Evolutionary conservation across 2,888 invertebrate genomes (phyloP).

Genomic region (Neocrepidodera transversa): DNA sequence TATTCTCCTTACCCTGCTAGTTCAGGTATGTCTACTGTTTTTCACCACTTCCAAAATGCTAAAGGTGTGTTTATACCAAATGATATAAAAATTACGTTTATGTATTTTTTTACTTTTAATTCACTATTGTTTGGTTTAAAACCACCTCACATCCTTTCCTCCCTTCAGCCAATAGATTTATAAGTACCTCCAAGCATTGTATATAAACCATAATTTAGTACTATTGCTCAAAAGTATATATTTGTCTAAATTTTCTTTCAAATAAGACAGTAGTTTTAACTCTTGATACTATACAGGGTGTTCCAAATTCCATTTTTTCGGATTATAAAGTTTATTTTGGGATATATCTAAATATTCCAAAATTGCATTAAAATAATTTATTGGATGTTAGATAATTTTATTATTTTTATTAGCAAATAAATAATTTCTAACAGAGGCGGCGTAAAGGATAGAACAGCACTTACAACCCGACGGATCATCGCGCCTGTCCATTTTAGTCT

Average conservation of each 20-base stretch:
- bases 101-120: too few relatives aligned
- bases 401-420: too few relatives aligned
- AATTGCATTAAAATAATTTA: too few relatives aligned
- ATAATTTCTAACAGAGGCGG: too few relatives aligned
- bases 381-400: too few relatives aligned
- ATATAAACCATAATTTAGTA: not conserved
- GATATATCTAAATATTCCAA: too few relatives aligned
- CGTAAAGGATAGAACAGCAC: too few relatives aligned
- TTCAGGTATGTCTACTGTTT: conserved; percentile 44
- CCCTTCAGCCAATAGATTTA: not conserved
- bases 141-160: not conserved
- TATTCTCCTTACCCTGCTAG: conserved; percentile 66
- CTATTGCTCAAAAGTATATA: not conserved
- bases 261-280: not conserved
- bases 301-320: conserved; percentile 3
- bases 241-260: too few relatives aligned
- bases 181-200: not conserved
- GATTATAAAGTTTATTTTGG: too few relatives aligned
- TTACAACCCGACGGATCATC: too few relatives aligned
- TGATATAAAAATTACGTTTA: not conserved
- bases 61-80: conserved; percentile 1
- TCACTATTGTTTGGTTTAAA: conserved; percentile 7
- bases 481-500: too few relatives aligned
- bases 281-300: conserved; percentile 8
- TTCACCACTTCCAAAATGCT: not conserved